Conservation (phyloP, 2,888 invertebrate species). For the Cheilosia scutellata region DNA sequence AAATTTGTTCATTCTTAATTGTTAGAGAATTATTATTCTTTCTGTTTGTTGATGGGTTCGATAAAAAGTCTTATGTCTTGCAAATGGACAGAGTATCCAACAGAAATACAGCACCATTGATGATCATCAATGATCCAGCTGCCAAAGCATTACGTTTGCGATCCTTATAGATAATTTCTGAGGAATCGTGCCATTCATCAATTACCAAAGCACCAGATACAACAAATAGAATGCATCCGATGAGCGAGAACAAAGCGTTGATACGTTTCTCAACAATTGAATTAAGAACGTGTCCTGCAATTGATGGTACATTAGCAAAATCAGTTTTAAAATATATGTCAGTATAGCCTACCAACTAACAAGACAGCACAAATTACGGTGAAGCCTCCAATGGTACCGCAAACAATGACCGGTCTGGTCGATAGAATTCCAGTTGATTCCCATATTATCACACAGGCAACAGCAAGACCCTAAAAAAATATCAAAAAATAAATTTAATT, state of each 20-base stretch:
- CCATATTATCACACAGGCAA: constrained; percentile 81
- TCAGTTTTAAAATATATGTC: background rate
- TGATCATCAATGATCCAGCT: constrained; percentile 82
- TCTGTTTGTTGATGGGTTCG: background rate
- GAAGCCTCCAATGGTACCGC: constrained; percentile 82
- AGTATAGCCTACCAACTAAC: constrained; percentile 78
- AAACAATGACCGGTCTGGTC: constrained; percentile 79
- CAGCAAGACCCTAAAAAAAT: constrained; percentile 80
- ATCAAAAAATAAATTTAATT: background rate
- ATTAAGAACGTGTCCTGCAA: constrained; percentile 80
- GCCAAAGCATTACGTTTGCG: constrained; percentile 82
- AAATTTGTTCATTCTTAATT: constrained; percentile 67
- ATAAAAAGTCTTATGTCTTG: constrained; percentile 80
- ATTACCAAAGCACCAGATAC: constrained; percentile 82
- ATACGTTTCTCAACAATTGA: constrained; percentile 82
- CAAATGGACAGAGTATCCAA: constrained; percentile 82
- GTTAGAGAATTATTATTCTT: constrained; percentile 14
- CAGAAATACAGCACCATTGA: constrained; percentile 82
- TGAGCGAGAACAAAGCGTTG: constrained; percentile 81
- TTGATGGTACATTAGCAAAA: background rate
- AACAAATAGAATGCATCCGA: constrained; percentile 82
- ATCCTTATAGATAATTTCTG: constrained; percentile 78
- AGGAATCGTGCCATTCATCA: constrained; percentile 81
- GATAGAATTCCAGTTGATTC: constrained; percentile 79
- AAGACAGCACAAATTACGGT: constrained; percentile 81